These are phyloP conservation scores for Bombus haemorrhoidalis DNA, from an alignment of 1,140 invertebrate genomes.

Conservation along the genomic window DNA sequence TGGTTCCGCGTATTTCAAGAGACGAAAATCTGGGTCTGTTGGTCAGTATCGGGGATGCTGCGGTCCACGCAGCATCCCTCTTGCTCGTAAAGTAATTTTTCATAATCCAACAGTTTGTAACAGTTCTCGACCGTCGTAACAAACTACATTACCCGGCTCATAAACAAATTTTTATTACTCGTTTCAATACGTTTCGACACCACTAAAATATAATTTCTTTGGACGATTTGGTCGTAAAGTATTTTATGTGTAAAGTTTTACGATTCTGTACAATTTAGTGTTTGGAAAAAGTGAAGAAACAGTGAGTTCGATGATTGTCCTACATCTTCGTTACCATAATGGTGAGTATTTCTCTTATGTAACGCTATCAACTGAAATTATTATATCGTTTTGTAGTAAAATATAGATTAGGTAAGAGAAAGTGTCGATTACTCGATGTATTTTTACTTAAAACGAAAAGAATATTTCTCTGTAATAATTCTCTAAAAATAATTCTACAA, in stretches of 20 bases:
- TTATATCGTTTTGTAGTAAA: neutral
- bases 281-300: neutral
- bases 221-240: neutral
- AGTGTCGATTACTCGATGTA: neutral
- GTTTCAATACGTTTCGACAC: neutral
- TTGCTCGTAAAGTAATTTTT: conserved; percentile 61
- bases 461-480: no score
- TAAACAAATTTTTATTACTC: conserved; percentile 42
- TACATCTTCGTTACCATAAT: neutral
- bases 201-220: neutral
- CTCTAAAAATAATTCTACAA: neutral
- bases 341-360: conserved; percentile 2
- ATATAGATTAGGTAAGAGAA: neutral
- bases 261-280: neutral
- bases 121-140: conserved; percentile 50
- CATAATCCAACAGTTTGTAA: conserved; percentile 33
- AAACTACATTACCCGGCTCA: conserved; percentile 19
- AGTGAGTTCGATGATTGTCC: neutral
- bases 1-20: conserved; percentile 72
- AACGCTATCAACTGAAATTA: neutral
- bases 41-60: conserved; percentile 78
- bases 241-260: neutral
- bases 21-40: conserved; percentile 63
- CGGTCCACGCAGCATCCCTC: conserved; percentile 71
- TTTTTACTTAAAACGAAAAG: no score